phyloP scores from a whole-genome alignment of 2,797 vertebrate species.

The Serranus cabrilla region DNA sequence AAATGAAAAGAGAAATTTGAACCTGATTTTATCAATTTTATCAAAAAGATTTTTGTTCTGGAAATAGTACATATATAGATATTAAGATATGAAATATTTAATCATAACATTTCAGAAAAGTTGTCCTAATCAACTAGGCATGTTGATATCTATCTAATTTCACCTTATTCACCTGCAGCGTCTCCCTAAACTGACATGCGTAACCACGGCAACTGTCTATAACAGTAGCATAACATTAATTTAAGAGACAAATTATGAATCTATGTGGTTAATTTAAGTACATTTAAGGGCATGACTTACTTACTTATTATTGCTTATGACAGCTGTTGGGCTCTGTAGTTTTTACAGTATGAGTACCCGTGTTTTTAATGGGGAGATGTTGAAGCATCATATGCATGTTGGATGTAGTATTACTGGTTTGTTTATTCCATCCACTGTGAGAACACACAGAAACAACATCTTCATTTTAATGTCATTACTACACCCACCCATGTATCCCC shows the following conservation, averaged over 20 bases:
- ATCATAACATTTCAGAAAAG: too few relatives aligned
- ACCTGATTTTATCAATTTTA: too few relatives aligned
- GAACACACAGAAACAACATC: not conserved
- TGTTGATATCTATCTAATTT: too few relatives aligned
- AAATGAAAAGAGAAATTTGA: too few relatives aligned
- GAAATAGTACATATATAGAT: too few relatives aligned
- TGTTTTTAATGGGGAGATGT: not conserved
- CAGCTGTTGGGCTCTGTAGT: not conserved
- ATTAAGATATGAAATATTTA: too few relatives aligned
- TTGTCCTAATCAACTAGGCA: too few relatives aligned
- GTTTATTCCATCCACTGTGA: not conserved
- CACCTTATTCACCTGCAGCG: too few relatives aligned
- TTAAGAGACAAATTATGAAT: not conserved
- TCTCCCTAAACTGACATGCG: not conserved
- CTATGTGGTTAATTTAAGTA: not conserved
- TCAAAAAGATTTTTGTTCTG: too few relatives aligned
- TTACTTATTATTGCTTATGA: not conserved
- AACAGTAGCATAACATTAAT: not conserved
- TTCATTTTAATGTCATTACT: slow-evolving; percentile 16
- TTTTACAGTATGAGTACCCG: not conserved
- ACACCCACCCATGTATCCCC: slow-evolving; percentile 1
- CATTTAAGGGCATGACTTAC: not conserved
- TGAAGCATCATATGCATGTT: not conserved
- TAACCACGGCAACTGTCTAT: not conserved
- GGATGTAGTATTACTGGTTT: not conserved